Conservation (phyloP, 2,113 vertebrate genomes). For the Laticauda colubrina region DNA sequence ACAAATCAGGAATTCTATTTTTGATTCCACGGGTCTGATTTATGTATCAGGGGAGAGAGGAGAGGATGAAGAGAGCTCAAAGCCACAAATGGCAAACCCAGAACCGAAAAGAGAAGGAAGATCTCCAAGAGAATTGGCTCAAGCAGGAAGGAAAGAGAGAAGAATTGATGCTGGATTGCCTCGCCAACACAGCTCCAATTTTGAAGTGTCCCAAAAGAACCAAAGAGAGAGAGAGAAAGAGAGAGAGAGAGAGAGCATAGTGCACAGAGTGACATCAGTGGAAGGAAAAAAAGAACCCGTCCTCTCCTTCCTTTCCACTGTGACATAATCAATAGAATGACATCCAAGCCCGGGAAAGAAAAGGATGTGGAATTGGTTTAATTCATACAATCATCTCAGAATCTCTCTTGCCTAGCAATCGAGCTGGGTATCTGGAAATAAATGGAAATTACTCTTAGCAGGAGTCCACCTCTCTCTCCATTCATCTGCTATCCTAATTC, state of each 20-base stretch:
- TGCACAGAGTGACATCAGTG: neutral
- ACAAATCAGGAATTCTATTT: too few relatives aligned
- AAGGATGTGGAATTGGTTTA: slow-evolving; percentile 34
- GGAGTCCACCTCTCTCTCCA: slow-evolving; percentile 24
- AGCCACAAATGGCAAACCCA: neutral
- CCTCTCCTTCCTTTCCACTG: neutral
- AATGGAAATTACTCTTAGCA: slow-evolving; percentile 52
- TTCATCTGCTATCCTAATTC: slow-evolving; percentile 49
- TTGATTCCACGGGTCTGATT: too few relatives aligned
- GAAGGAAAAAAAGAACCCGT: neutral
- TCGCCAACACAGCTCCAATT: neutral
- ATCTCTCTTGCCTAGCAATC: slow-evolving; percentile 37
- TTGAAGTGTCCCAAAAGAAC: neutral
- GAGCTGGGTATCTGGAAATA: slow-evolving; percentile 24
- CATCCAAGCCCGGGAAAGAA: slow-evolving; percentile 1
- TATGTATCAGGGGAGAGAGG: too few relatives aligned
- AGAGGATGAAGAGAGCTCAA: too few relatives aligned
- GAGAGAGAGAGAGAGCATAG: neutral
- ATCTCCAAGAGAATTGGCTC: neutral
- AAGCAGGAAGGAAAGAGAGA: too few relatives aligned
- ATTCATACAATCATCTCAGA: slow-evolving; percentile 42
- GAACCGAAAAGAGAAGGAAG: neutral
- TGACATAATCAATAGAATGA: neutral
- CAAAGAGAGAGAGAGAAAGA: neutral
- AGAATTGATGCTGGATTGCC: neutral